A percentile compares a stretch with the other conserved stretches of the same genome.
phyloP scores from a whole-genome alignment of 1,140 invertebrate genomes.

The Lysiphlebus fabarum region DNA sequence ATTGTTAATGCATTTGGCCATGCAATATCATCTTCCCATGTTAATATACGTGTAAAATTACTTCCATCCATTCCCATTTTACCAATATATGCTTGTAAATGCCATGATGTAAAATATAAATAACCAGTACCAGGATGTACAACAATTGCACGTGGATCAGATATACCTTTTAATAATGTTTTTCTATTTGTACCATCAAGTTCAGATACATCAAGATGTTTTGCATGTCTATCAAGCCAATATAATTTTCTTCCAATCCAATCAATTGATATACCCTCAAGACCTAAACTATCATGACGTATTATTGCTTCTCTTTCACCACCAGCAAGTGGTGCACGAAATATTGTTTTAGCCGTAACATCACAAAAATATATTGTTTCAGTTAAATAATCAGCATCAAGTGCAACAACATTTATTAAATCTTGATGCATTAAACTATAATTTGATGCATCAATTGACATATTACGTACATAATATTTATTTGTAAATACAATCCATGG shows the following conservation, averaged over 20 bases:
- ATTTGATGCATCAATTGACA: slow-evolving; percentile 81
- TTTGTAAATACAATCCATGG: slow-evolving; percentile 97
- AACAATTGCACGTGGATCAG: slow-evolving; percentile 89
- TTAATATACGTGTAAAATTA: slow-evolving; percentile 85
- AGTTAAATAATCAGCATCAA: slow-evolving; percentile 87
- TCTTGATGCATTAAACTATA: slow-evolving; percentile 93
- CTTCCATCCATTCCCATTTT: slow-evolving; percentile 96
- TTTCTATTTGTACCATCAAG: slow-evolving; percentile 88
- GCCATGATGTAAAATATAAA: slow-evolving; percentile 95
- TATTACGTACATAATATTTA: slow-evolving; percentile 95
- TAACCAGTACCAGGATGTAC: slow-evolving; percentile 94
- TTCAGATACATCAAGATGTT: slow-evolving; percentile 89
- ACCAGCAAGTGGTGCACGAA: slow-evolving; percentile 54
- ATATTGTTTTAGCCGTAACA: slow-evolving; percentile 90
- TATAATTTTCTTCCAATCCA: slow-evolving; percentile 96
- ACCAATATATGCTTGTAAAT: slow-evolving; percentile 89
- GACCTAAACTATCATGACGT: slow-evolving; percentile 87
- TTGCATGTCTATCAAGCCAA: slow-evolving; percentile 94
- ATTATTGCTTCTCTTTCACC: slow-evolving; percentile 78
- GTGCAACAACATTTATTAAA: slow-evolving; percentile 91
- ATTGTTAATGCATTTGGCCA: slow-evolving; percentile 98
- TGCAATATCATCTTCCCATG: slow-evolving; percentile 90
- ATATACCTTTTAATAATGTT: slow-evolving; percentile 81
- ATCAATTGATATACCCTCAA: slow-evolving; percentile 95
- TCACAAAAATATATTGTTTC: slow-evolving; percentile 91